A percentile compares a stretch with the other conserved stretches of the same genome.
Conservation (phyloP, 2,113 vertebrate genomes). For the Megalops atlanticus region DNA sequence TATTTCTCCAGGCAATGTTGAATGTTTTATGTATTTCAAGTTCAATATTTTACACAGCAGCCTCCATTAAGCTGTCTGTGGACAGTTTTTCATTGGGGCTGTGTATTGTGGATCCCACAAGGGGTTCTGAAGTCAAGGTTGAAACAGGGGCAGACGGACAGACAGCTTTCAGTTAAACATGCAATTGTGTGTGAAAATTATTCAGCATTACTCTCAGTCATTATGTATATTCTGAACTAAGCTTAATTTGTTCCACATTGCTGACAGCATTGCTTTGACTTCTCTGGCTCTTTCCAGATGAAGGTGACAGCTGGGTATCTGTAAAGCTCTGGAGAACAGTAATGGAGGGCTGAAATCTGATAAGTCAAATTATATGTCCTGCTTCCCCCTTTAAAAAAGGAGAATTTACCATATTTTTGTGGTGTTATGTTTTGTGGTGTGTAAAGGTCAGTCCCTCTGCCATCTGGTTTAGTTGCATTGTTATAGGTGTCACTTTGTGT, state of each 20-base stretch:
- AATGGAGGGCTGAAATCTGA: not conserved
- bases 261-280: too few relatives aligned
- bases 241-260: too few relatives aligned
- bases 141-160: not conserved
- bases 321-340: not conserved
- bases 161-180: not conserved
- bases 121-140: not conserved
- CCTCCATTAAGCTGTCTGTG: not conserved
- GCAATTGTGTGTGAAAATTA: not conserved
- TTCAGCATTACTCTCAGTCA: not conserved
- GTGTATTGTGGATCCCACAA: not conserved
- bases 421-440: too few relatives aligned
- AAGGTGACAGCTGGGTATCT: too few relatives aligned
- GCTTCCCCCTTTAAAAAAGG: too few relatives aligned
- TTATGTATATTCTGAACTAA: too few relatives aligned
- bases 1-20: not conserved
- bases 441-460: too few relatives aligned
- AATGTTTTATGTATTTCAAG: not conserved
- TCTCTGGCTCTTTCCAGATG: too few relatives aligned
- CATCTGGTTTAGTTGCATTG: too few relatives aligned
- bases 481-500: too few relatives aligned
- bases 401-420: too few relatives aligned
- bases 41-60: not conserved
- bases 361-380: not conserved
- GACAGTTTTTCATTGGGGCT: not conserved